These are phyloP conservation scores for Montipora capricornis DNA, from an alignment of 64 coral and sea anemone genomes.

Conservation along the genomic window DNA sequence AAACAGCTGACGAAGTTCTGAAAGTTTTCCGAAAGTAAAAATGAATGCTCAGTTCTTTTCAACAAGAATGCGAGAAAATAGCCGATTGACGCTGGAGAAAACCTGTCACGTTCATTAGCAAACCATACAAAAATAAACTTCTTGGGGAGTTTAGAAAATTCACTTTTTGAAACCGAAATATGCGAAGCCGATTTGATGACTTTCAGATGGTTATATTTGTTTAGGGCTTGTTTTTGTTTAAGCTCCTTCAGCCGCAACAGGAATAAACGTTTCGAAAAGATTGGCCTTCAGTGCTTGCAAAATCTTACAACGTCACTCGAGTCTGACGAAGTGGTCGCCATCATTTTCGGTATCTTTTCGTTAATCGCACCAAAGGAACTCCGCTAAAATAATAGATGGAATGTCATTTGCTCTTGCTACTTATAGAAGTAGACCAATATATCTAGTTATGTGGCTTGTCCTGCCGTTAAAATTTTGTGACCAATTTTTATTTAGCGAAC, in stretches of 20 bases:
- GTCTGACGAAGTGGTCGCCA: background rate
- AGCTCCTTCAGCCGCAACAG: background rate
- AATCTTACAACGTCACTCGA: background rate
- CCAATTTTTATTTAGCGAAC: too few species aligned
- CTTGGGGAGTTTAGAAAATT: background rate
- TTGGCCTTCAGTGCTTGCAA: background rate
- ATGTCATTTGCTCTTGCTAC: background rate
- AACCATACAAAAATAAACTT: background rate
- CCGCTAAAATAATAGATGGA: conserved; percentile 29
- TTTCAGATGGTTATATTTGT: background rate
- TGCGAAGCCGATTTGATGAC: conserved; percentile 11
- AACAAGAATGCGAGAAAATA: background rate
- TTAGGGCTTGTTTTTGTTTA: background rate
- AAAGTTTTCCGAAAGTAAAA: background rate
- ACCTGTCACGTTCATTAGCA: background rate
- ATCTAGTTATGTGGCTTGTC: background rate
- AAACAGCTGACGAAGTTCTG: background rate
- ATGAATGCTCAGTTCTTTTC: background rate
- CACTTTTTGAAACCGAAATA: background rate
- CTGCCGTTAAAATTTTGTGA: background rate
- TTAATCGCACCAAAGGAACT: conserved; percentile 2
- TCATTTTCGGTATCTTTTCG: conserved; percentile 47
- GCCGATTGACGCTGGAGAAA: background rate
- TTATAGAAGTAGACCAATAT: background rate
- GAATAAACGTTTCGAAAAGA: background rate